Evolutionary conservation across 2,888 invertebrate genomes (phyloP).

Genomic region (Leptogaster cylindrica): DNA sequence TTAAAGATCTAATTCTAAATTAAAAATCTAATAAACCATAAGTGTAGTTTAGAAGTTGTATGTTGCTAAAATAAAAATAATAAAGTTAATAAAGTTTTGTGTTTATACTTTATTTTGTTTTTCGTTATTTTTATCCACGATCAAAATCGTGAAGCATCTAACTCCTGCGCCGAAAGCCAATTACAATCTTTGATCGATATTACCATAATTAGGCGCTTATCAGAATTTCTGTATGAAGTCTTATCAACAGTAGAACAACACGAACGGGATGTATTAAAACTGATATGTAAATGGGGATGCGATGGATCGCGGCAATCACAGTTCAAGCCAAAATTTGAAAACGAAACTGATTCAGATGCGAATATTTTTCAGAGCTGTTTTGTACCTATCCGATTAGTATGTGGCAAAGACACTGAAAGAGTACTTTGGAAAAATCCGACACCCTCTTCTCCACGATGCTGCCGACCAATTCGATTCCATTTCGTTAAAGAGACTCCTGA

Average conservation of each 20-base stretch:
- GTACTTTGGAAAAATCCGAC: conserved; percentile 2
- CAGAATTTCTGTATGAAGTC: not conserved
- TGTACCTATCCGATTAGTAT: not conserved
- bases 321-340: conserved; percentile 21
- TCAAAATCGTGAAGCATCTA: too few species aligned
- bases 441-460: conserved; percentile 32
- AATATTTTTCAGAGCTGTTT: conserved; percentile 19
- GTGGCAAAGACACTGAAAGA: conserved; percentile 6
- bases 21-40: too few species aligned
- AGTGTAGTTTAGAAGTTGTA: too few species aligned
- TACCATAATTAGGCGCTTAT: not conserved
- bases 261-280: not conserved
- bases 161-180: conserved; percentile 19
- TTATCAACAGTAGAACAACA: not conserved
- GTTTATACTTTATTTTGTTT: too few species aligned
- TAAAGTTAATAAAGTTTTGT: too few species aligned
- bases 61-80: too few species aligned
- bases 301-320: conserved; percentile 13
- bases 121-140: too few species aligned
- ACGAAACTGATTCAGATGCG: conserved; percentile 1
- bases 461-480: conserved; percentile 21
- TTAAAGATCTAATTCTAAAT: too few species aligned
- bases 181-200: conserved; percentile 22
- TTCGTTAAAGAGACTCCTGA: conserved; percentile 23
- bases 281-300: conserved; percentile 23